phyloP scores from a whole-genome alignment of 2,888 invertebrate species.

The Nomada hirtipes region DNA sequence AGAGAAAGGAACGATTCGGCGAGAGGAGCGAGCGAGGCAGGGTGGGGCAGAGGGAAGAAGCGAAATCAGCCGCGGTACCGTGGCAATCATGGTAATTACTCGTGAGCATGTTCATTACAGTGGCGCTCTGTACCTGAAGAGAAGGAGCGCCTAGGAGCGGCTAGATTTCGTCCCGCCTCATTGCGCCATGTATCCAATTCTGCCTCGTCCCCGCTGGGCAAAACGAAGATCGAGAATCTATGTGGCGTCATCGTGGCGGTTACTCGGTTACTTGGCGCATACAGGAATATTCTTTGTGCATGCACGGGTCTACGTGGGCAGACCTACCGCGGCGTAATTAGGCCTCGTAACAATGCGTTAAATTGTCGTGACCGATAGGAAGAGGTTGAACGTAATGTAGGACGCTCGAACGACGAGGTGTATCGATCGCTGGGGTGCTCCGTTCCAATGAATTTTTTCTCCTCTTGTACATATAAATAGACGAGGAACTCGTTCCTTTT shows the following conservation, averaged over 20 bases:
- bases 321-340: neutral
- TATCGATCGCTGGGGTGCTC: conserved; percentile 7
- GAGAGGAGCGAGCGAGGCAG: neutral
- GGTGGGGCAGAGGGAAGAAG: conserved; percentile 5
- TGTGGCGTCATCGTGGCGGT: neutral
- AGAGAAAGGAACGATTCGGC: conserved; percentile 11
- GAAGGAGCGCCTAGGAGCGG: conserved; percentile 67
- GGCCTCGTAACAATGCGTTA: conserved; percentile 12
- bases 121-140: conserved; percentile 30
- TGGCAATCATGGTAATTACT: conserved; percentile 81
- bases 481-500: neutral
- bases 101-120: conserved; percentile 77
- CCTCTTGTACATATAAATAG: neutral
- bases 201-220: conserved; percentile 1
- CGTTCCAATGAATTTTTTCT: no score
- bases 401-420: neutral
- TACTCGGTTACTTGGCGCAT: neutral
- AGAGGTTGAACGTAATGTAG: neutral
- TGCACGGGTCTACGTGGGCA: no score
- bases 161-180: conserved; percentile 67
- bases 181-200: conserved; percentile 49
- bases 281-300: neutral
- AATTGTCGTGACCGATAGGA: neutral
- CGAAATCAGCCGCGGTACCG: conserved; percentile 72
- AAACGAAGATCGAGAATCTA: conserved; percentile 52